A percentile compares a stretch with the other conserved stretches of the same genome.
phyloP scores from a whole-genome alignment of 2,888 invertebrate genomes.

The Amorpha juglandis region DNA sequence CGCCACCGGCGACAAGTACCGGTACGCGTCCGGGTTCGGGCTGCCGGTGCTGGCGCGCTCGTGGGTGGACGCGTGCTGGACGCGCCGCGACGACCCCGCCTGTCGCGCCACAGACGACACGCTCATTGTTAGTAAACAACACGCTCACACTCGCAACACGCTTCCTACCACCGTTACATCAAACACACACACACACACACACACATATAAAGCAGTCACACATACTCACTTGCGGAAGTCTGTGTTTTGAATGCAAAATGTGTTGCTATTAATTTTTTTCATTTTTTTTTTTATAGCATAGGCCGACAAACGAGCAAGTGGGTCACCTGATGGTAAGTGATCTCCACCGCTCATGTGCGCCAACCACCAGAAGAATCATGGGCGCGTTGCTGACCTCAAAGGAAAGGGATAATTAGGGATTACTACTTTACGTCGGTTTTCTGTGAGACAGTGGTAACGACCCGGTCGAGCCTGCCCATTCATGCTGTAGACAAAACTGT shows the following conservation, averaged over 20 bases:
- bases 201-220: too few relatives aligned
- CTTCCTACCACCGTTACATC: slow-evolving; percentile 16
- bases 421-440: too few relatives aligned
- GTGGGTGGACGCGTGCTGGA: slow-evolving; percentile 96
- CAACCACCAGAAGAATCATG: too few relatives aligned
- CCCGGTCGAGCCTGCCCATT: too few relatives aligned
- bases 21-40: slow-evolving; percentile 95
- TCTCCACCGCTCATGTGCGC: background rate
- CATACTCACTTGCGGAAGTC: slow-evolving; percentile 6
- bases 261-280: background rate
- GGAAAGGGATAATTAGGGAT: too few relatives aligned
- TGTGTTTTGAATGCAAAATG: slow-evolving; percentile 13
- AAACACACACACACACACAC: too few relatives aligned
- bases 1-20: slow-evolving; percentile 96
- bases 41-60: slow-evolving; percentile 94
- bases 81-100: slow-evolving; percentile 87
- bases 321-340: background rate
- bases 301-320: too few relatives aligned
- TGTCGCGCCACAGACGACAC: slow-evolving; percentile 89
- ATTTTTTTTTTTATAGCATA: background rate
- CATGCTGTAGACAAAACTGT: too few relatives aligned
- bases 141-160: background rate
- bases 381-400: too few relatives aligned
- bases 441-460: too few relatives aligned
- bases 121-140: slow-evolving; percentile 83